phyloP scores from a whole-genome alignment of 2,113 vertebrate genomes.

The rabbit (Oryctolagus cuniculus) region DNA sequence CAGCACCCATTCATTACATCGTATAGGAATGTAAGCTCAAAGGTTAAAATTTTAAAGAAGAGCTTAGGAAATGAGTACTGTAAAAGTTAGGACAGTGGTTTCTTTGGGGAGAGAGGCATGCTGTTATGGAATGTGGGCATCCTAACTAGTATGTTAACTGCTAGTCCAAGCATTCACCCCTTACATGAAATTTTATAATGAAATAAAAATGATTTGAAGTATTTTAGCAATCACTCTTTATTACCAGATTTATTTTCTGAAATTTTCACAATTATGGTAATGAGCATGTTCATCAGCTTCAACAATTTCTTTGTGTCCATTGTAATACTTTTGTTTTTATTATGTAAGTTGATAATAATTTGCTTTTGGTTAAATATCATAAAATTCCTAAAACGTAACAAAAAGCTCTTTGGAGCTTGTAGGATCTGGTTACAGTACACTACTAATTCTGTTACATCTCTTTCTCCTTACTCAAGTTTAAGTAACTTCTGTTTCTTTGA shows the following conservation, averaged over 20 bases:
- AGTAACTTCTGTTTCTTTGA: background rate
- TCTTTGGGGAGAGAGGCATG: background rate
- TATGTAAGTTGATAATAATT: background rate
- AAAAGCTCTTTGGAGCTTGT: background rate
- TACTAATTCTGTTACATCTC: background rate
- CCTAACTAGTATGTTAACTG: background rate
- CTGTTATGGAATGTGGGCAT: too few relatives aligned
- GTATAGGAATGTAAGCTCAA: background rate
- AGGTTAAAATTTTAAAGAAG: background rate
- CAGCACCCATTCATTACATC: too few relatives aligned
- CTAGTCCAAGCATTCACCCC: background rate
- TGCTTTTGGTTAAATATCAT: background rate
- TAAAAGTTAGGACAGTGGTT: slow-evolving; percentile 10
- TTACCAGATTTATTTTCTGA: background rate
- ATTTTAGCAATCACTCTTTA: background rate
- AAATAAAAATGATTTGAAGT: slow-evolving; percentile 3
- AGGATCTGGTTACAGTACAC: background rate
- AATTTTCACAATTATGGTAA: background rate
- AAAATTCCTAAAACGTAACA: background rate
- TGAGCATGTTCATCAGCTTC: background rate
- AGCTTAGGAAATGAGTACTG: background rate
- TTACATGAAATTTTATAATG: background rate
- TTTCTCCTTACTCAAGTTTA: background rate
- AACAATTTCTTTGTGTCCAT: background rate
- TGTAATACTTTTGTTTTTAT: background rate